Base-by-base conservation (phyloP, 1,140 invertebrate species). In the Drosophila sproati region DNA sequence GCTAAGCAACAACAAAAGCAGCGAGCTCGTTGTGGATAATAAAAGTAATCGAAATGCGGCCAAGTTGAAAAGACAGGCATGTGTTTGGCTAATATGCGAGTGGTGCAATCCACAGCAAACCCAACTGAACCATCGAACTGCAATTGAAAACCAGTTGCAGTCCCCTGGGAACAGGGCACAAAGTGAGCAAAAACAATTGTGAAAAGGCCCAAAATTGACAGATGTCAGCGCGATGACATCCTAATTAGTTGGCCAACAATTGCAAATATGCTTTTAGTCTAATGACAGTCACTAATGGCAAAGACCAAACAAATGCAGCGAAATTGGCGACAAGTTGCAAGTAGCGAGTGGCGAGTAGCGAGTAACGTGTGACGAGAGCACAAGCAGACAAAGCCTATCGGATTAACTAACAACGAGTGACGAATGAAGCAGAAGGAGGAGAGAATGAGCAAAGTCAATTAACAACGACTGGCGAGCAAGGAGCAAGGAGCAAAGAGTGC, bases 1-100 rank as follows among this genome's bases (percentile, higher is more conserved):
- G 82, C 72, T 87, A 82, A 73, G 82, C 82, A 86, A 88, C 45
- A 88, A 86, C 83, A 86, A 86, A 75, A 59, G 73, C 67, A 1
- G 45, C 59, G 50, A 50, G 12, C 67, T 51, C 55, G 43, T 41
- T 45, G 54, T 34, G 61, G 52, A 35, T 56, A 62, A 66, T 73
- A 60, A 68, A 68, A 66, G 64, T 69, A 68, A 73, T 68, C 72
- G 79, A 87, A 88, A 88, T 64, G 80, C 75, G 63, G 67, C 67
- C 51, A 70, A 52, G 35, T 60, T 60, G 34, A 43, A 56, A 3
- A 57, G 45, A 34, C 2, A 5, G 29, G 8, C 34, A 29, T 61
- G 59, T 8, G 59, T 2, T 5, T 28, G 63, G 70, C 70, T 73
- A 73, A 73, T 73, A 73, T 73, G 70, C 48, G 12, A 60, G n/a